Evolutionary conservation across 2,888 invertebrate species (phyloP), one percentile per base, ranked within the genome.

Genomic region (Siphonodentalium dalli): DNA sequence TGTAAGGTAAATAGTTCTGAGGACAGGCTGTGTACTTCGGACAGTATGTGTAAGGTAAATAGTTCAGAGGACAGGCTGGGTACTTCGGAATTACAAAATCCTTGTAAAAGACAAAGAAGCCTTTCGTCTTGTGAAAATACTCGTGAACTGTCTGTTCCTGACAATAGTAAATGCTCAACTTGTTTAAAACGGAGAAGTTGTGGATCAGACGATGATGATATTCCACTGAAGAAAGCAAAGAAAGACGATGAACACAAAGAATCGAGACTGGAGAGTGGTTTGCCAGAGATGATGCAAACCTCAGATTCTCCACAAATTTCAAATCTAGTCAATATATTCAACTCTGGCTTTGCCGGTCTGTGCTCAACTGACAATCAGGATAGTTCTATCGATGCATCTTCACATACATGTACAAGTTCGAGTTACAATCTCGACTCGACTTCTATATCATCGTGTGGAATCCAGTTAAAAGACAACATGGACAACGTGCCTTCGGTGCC

Each of bases 321-420:
- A 7, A 73, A 63, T 49, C 55, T 79, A 18, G 78, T 77, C 39
- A 69, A 61, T 54, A 72, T 76, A 54, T 79, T 79, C 54, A 75
- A 67, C 60, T 50, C 69, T 0, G 74, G 77, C 34, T 75, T 79
- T 53, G 66, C 67, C 4, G 78, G 77, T 48, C 61, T 75, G n/a
- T 69, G 67, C 38, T 38, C 58, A 9, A 40, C 28, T 7, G 26
- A 34, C 18, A 18, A 50, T 13, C 42, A 37, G 18, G 15, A 27
- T 3, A 47, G n/a, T n/a, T n/a, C n/a, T n/a, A n/a, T n/a, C n/a
- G n/a, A n/a, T n/a, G n/a, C n/a, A n/a, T n/a, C n/a, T n/a, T n/a
- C n/a, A n/a, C n/a, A n/a, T n/a, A n/a, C n/a, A n/a, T n/a, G n/a
- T n/a, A n/a, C n/a, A n/a, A n/a, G n/a, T n/a, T n/a, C n/a, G n/a